These are phyloP conservation scores for Nothobranchius kuhntae DNA, from an alignment of 2,113 vertebrate genomes.

Conservation along the genomic window DNA sequence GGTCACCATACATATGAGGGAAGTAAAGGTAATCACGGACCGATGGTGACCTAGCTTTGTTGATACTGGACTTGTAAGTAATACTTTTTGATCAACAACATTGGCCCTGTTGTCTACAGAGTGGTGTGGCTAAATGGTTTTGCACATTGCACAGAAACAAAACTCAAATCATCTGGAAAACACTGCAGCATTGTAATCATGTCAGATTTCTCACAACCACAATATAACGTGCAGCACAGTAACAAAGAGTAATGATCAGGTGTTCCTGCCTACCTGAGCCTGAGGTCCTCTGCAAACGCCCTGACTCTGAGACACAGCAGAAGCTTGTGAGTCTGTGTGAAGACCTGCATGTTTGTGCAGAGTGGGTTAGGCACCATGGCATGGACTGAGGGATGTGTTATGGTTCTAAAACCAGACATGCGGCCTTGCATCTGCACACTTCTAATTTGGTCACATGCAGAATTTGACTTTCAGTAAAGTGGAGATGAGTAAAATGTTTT, in stretches of 20 bases:
- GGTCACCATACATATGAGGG: too few species aligned
- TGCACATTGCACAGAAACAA: too few species aligned
- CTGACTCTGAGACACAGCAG: constrained; percentile 16
- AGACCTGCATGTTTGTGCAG: constrained; percentile 51
- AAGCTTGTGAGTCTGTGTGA: constrained; percentile 24
- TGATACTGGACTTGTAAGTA: too few species aligned
- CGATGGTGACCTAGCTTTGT: too few species aligned
- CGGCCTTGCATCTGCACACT: not conserved
- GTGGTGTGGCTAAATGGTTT: too few species aligned
- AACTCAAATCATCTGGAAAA: too few species aligned
- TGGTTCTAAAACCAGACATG: constrained; percentile 24
- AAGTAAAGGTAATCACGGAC: too few species aligned
- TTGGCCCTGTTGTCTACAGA: too few species aligned
- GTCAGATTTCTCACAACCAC: too few species aligned
- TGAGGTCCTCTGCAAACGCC: constrained; percentile 5
- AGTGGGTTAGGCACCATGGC: constrained; percentile 41
- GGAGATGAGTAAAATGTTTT: not conserved
- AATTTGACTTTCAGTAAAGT: constrained; percentile 1
- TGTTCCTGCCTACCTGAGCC: constrained; percentile 25
- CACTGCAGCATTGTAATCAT: too few species aligned
- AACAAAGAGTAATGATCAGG: not conserved
- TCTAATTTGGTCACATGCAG: not conserved
- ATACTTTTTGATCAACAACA: too few species aligned
- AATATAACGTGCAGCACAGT: not conserved
- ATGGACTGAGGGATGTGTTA: constrained; percentile 29